phyloP scores from a whole-genome alignment of 2,797 vertebrate genomes.

The Acipenser transmontanus region DNA sequence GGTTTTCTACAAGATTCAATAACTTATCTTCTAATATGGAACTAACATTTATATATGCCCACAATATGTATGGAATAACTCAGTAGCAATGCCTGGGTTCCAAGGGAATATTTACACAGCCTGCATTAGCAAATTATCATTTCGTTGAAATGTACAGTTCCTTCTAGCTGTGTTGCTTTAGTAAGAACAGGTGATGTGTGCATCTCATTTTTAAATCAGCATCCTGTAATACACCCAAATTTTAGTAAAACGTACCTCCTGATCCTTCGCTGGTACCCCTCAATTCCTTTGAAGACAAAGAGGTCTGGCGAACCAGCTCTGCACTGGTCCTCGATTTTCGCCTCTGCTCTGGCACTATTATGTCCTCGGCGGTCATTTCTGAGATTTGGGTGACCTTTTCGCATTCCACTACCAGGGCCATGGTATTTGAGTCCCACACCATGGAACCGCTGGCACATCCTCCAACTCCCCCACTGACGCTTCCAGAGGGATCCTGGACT shows the following conservation, averaged over 20 bases:
- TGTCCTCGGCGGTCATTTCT: constrained; percentile 48
- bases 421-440: constrained; percentile 43
- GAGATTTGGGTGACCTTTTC: constrained; percentile 35
- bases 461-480: constrained; percentile 21
- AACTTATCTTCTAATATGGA: too few relatives aligned
- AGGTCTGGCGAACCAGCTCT: constrained; percentile 61
- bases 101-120: too few relatives aligned
- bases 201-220: too few relatives aligned
- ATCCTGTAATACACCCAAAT: too few relatives aligned
- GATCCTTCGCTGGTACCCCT: constrained; percentile 46
- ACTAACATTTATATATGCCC: too few relatives aligned
- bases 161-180: too few relatives aligned
- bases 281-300: constrained; percentile 57
- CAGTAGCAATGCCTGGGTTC: too few relatives aligned
- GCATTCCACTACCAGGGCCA: constrained; percentile 57
- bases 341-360: constrained; percentile 55
- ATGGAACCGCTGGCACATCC: constrained; percentile 44
- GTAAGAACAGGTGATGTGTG: too few relatives aligned
- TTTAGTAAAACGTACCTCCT: constrained; percentile 38
- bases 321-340: constrained; percentile 60
- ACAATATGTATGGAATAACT: too few relatives aligned
- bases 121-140: too few relatives aligned
- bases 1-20: too few relatives aligned
- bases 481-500: constrained; percentile 33
- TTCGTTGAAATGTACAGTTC: too few relatives aligned